Conservation (phyloP, 2,113 vertebrate genomes). For the Corvus moneduloides region DNA sequence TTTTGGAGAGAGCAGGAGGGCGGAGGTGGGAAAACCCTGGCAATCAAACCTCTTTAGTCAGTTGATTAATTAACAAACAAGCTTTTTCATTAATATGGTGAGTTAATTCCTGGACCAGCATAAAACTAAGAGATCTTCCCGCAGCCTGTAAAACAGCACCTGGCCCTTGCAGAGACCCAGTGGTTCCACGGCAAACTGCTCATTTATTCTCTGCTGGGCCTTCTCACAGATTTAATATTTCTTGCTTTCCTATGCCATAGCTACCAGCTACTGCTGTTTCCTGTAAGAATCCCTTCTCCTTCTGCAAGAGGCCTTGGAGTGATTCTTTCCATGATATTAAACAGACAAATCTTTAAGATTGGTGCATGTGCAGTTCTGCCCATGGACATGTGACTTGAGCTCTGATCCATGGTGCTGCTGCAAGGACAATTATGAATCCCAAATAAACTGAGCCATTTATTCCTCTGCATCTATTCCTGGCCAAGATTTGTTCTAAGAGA, state of each 20-base stretch:
- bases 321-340: background rate
- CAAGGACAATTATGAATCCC: background rate
- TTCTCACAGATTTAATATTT: background rate
- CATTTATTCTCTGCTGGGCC: background rate
- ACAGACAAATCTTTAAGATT: background rate
- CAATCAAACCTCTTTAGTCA: background rate
- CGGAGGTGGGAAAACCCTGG: background rate
- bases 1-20: background rate
- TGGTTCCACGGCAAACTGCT: background rate
- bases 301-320: background rate
- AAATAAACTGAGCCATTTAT: background rate
- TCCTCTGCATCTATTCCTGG: background rate
- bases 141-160: background rate
- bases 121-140: background rate
- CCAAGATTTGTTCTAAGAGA: background rate
- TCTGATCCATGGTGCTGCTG: background rate
- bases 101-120: background rate
- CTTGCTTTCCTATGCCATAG: background rate
- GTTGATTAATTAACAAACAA: background rate
- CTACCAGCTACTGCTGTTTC: background rate
- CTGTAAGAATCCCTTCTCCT: background rate
- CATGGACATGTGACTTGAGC: accelerated
- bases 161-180: background rate
- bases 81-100: background rate
- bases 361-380: background rate